A percentile compares a stretch with the other conserved stretches of the same genome.
phyloP scores from a whole-genome alignment of 2,113 vertebrate species.

The Pyxicephalus adspersus region DNA sequence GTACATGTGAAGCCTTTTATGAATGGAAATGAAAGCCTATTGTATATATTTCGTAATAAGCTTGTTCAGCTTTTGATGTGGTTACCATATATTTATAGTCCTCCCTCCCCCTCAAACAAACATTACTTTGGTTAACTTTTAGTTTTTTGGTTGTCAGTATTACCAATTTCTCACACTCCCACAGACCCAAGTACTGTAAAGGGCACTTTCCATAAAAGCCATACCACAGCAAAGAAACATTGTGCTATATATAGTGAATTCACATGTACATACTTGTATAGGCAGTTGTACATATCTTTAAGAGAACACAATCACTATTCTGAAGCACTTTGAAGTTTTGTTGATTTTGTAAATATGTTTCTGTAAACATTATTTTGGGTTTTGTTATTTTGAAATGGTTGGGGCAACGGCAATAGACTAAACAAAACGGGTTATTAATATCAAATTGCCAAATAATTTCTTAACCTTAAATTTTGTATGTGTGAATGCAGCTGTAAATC shows the following conservation, averaged over 20 bases:
- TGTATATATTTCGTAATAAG: conserved; percentile 71
- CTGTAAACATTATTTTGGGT: conserved; percentile 76
- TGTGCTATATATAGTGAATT: conserved; percentile 70
- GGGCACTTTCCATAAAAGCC: conserved; percentile 82
- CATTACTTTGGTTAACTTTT: conserved; percentile 56
- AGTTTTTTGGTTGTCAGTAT: conserved; percentile 53
- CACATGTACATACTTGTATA: conserved; percentile 91
- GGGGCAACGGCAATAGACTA: conserved; percentile 84
- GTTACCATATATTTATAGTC: conserved; percentile 69
- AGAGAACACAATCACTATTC: conserved; percentile 84
- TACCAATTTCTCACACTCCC: conserved; percentile 42
- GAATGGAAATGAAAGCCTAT: conserved; percentile 59
- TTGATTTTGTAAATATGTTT: conserved; percentile 87
- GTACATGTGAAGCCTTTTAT: conserved; percentile 65
- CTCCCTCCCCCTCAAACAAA: conserved; percentile 67
- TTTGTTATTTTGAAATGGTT: conserved; percentile 81
- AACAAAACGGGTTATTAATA: conserved; percentile 78
- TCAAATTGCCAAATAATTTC: conserved; percentile 82
- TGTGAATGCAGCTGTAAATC: conserved; percentile 65
- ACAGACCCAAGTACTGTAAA: conserved; percentile 70
- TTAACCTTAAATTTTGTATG: conserved; percentile 76
- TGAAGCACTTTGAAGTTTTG: conserved; percentile 93
- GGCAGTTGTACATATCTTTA: conserved; percentile 78
- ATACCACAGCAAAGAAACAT: conserved; percentile 74
- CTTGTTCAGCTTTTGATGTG: conserved; percentile 76